Conservation (phyloP, 2,113 vertebrate genomes). For the Silurus meridionalis region DNA sequence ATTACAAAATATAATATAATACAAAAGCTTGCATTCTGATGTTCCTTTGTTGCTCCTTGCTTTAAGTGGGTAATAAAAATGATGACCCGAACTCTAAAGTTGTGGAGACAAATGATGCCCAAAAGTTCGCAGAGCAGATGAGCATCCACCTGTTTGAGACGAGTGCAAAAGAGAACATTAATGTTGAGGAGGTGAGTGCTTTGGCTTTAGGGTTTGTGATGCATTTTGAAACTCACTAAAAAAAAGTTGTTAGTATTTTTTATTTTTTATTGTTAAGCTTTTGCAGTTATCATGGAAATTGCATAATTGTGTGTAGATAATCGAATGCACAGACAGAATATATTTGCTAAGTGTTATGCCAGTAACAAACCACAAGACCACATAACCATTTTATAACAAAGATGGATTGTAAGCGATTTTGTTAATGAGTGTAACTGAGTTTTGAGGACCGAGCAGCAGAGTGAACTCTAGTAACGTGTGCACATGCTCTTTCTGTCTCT, state of each 20-base stretch:
- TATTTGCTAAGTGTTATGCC: neutral
- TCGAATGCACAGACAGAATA: neutral
- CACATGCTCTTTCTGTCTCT: constrained; percentile 36
- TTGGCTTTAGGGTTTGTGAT: neutral
- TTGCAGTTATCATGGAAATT: neutral
- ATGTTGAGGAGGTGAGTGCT: constrained; percentile 91
- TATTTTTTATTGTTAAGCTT: neutral
- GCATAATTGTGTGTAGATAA: neutral
- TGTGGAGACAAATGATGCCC: constrained; percentile 95
- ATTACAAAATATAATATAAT: neutral
- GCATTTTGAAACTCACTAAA: neutral
- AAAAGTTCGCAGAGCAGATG: constrained; percentile 99
- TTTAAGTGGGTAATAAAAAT: constrained; percentile 95
- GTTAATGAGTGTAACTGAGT: neutral
- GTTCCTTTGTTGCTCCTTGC: constrained; percentile 19
- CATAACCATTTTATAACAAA: neutral
- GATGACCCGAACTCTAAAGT: constrained; percentile 97
- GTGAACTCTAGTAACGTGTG: neutral
- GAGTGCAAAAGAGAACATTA: constrained; percentile 97
- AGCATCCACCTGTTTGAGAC: constrained; percentile 97
- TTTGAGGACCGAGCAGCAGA: neutral
- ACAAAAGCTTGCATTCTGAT: neutral
- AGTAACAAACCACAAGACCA: neutral
- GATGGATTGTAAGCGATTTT: neutral
- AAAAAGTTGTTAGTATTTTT: neutral